Evolutionary conservation across 2,113 vertebrate genomes (phyloP).

Genomic region (Strix aluco): DNA sequence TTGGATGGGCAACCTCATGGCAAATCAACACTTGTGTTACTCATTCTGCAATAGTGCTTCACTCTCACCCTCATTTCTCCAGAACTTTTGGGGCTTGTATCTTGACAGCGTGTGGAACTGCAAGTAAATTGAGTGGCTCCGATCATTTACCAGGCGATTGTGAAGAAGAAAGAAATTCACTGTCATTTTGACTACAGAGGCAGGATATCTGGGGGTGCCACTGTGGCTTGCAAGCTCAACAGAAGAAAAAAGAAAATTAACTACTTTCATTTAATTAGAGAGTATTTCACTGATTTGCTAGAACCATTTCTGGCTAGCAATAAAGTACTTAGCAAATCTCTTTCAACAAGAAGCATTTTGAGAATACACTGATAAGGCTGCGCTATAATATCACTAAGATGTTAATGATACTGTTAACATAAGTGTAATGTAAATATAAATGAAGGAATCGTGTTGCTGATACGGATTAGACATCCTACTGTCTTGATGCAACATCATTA

Average conservation of each 20-base stretch:
- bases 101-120: neutral
- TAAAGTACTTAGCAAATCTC: neutral
- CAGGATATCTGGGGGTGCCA: neutral
- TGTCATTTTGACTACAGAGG: neutral
- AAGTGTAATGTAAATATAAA: neutral
- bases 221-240: neutral
- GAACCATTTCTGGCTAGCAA: neutral
- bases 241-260: neutral
- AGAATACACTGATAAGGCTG: neutral
- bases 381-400: neutral
- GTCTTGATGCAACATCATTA: neutral
- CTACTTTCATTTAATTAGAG: slow-evolving; percentile 4
- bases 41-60: neutral
- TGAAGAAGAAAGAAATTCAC: neutral
- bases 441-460: neutral
- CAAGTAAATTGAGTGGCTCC: neutral
- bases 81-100: neutral
- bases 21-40: neutral
- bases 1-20: neutral
- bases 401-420: neutral
- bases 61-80: neutral
- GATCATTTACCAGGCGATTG: neutral
- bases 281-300: neutral
- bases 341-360: neutral
- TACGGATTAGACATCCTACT: neutral